phyloP scores from a whole-genome alignment of 2,888 invertebrate species.

The Heliconius charithonia region DNA sequence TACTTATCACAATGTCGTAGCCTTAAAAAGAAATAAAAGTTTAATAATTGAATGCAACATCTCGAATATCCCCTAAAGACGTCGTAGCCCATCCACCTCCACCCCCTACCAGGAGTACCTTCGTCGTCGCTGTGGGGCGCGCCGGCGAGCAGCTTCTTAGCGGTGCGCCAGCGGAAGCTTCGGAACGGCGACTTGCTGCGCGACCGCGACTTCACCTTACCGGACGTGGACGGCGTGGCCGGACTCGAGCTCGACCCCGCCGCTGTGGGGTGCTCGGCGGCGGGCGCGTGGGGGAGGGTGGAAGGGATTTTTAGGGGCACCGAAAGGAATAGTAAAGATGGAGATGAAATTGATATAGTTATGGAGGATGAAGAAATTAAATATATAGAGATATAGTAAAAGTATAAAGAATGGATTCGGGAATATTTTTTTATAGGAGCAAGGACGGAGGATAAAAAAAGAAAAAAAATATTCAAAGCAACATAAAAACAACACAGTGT shows the following conservation, averaged over 20 bases:
- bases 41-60: not conserved
- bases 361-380: not conserved
- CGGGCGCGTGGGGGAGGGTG: not conserved
- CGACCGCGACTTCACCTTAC: conserved; percentile 91
- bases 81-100: conserved; percentile 57
- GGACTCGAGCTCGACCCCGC: conserved; percentile 75
- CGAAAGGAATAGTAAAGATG: not conserved
- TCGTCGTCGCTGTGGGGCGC: conserved; percentile 92
- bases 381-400: not conserved
- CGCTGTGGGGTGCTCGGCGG: conserved; percentile 55
- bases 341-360: not conserved
- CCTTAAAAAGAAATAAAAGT: not conserved
- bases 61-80: not conserved
- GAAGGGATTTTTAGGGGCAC: not conserved
- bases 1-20: not conserved
- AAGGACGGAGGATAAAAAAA: conserved; percentile 60
- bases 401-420: conserved; percentile 37
- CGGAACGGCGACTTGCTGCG: conserved; percentile 97
- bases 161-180: conserved; percentile 95
- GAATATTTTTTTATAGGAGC: conserved; percentile 40
- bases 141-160: conserved; percentile 86
- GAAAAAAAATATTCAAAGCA: conserved; percentile 77
- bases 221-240: conserved; percentile 80
- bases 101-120: conserved; percentile 82
- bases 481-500: conserved; percentile 73